Base-by-base conservation (phyloP, 2,113 vertebrate genomes). In the Archocentrus centrarchus region DNA sequence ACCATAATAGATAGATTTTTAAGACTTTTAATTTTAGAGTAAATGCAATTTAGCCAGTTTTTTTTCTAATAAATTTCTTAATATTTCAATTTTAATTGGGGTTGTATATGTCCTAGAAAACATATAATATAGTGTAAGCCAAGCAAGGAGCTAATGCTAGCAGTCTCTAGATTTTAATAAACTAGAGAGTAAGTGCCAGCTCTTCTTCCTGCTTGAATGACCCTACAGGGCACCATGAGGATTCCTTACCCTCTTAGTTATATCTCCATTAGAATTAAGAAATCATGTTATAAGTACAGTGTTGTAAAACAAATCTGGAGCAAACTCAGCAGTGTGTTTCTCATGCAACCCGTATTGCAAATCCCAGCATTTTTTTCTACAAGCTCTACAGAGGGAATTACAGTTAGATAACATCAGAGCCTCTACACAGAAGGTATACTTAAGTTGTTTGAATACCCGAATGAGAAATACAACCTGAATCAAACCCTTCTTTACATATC, bases 121-220 rank as follows among this genome's bases (percentile, higher is more conserved):
- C 17, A 60, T 13, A 58, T n/a, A 73, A 53, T 73, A 11, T 73
- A 1, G 53, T 58, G 20, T 58, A 58, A 58, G 53, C 8, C 53
- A 78, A 32, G 30, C 41, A 61, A 79, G 27, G 77, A 63, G 27
- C 37, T 39, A 61, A n/a, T 11, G 1, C 76, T 77, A 39, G 24
- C 24, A 68, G 37, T 55, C 77, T 20, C 47, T 41, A 62, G 44
- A 10, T 55, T 76, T 70, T 81, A 76, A 70, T 41, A n/a, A 39
- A 37, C n/a, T 37, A 22, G 18, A 20, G 15, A 77, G 47, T 82
- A 58, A 82, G 22, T 79, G 22, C 70, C 57, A 76, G 30, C 58
- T 24, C 6, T 22, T 81, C 73, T 88, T 75, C 47, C 57, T 76
- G 30, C 82, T 62, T 75, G 30, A 44, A 61, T 83, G n/a, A 83